Conservation (phyloP, 2,797 vertebrate species). For the Aldrovandia affinis region DNA sequence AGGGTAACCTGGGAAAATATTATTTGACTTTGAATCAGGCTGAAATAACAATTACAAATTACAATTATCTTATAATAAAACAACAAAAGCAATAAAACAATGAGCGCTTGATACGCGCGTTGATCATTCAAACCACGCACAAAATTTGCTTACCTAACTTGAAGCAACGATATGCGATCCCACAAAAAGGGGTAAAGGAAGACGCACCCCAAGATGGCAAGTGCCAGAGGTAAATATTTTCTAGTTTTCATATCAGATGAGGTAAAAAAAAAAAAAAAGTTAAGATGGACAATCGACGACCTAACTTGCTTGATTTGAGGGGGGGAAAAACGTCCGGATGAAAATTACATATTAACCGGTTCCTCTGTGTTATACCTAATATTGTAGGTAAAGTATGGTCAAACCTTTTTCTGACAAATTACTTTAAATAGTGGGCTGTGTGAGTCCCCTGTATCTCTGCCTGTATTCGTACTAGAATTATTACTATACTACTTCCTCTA, state of each 20-base stretch:
- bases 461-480: background rate
- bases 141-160: constrained; percentile 42
- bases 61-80: no score
- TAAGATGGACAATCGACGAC: background rate
- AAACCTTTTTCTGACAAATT: background rate
- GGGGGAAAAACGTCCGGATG: background rate
- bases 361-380: background rate
- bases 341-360: background rate
- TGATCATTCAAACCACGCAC: background rate
- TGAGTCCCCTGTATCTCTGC: background rate
- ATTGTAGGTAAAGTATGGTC: background rate
- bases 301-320: background rate
- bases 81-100: no score
- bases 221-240: constrained; percentile 19
- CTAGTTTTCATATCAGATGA: constrained; percentile 33
- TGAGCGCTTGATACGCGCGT: background rate
- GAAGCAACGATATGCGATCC: background rate
- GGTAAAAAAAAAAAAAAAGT: background rate
- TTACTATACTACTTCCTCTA: no score
- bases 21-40: no score
- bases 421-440: background rate
- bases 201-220: background rate
- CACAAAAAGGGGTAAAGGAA: constrained; percentile 17
- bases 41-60: background rate
- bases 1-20: no score